Percentiles rank a stretch among this genome's conserved stretches.
Conservation (phyloP, 2,888 invertebrate species). For the Nematopogon swammerdamellus region DNA sequence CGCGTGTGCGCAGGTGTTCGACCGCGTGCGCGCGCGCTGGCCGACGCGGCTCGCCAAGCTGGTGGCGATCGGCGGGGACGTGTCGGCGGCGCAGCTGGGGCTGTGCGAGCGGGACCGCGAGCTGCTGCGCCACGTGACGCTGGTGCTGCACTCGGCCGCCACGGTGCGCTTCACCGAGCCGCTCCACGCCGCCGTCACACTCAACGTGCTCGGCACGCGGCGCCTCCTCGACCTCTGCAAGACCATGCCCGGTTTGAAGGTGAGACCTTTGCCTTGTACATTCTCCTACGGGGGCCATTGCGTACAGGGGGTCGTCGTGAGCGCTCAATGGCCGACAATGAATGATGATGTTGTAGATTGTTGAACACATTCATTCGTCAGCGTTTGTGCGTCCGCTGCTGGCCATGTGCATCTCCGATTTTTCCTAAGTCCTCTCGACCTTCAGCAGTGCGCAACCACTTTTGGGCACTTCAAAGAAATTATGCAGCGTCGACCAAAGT, state of each 20-base stretch:
- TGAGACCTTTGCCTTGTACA: no score
- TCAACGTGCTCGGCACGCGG: slow-evolving; percentile 89
- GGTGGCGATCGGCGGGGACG: slow-evolving; percentile 71
- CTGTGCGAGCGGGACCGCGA: slow-evolving; percentile 63
- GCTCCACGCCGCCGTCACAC: slow-evolving; percentile 78
- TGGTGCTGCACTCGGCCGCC: slow-evolving; percentile 94
- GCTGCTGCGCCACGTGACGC: slow-evolving; percentile 66
- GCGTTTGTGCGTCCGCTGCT: no score
- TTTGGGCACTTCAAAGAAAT: no score
- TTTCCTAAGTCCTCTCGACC: no score
- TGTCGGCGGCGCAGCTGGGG: slow-evolving; percentile 67
- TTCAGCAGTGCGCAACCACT: no score
- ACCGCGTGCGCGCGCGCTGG: slow-evolving; percentile 60
- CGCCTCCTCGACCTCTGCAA: slow-evolving; percentile 79
- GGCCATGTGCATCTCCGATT: no score
- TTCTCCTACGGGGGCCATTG: no score
- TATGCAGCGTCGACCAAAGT: no score
- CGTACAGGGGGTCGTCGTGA: no score
- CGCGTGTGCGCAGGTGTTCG: slow-evolving; percentile 76
- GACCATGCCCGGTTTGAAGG: slow-evolving; percentile 73
- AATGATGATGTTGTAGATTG: no score
- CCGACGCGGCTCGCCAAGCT: slow-evolving; percentile 67
- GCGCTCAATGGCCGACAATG: no score
- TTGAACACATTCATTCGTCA: no score
- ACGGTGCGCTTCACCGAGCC: slow-evolving; percentile 94